Evolutionary conservation across 2,113 vertebrate genomes (phyloP).

Genomic region (Varanus komodoensis): DNA sequence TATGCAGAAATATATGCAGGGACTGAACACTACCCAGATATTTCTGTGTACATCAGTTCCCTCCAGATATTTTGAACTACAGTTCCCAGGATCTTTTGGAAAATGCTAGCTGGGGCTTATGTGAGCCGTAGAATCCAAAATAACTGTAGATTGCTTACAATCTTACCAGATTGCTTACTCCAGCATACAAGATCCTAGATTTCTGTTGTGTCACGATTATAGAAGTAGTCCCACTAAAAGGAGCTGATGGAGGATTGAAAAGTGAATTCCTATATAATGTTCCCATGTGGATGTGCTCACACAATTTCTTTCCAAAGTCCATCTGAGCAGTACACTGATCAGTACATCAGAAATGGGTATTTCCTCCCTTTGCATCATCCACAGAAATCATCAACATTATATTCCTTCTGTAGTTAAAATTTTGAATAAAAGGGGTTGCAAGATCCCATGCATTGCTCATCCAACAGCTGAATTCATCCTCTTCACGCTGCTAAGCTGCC

Average conservation of each 20-base stretch:
- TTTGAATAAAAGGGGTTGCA: background rate
- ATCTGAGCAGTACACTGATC: background rate
- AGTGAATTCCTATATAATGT: background rate
- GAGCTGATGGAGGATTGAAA: background rate
- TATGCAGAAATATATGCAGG: background rate
- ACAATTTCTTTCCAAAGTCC: background rate
- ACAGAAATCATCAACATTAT: background rate
- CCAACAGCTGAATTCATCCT: background rate
- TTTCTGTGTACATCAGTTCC: background rate
- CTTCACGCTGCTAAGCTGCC: background rate
- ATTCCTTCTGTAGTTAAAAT: slow-evolving; percentile 7
- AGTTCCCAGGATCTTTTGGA: too few species aligned
- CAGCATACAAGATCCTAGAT: background rate
- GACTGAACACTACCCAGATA: background rate
- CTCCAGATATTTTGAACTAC: too few species aligned
- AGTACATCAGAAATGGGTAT: background rate
- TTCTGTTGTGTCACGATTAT: background rate
- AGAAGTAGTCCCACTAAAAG: background rate
- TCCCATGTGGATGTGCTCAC: background rate
- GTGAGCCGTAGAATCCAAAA: too few species aligned
- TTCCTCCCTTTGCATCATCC: background rate
- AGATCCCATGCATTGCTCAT: background rate
- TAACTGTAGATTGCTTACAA: too few species aligned
- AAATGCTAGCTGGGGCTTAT: too few species aligned
- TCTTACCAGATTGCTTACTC: too few species aligned